phyloP scores from a whole-genome alignment of 2,797 vertebrate genomes.

The Xerus rutilus region DNA sequence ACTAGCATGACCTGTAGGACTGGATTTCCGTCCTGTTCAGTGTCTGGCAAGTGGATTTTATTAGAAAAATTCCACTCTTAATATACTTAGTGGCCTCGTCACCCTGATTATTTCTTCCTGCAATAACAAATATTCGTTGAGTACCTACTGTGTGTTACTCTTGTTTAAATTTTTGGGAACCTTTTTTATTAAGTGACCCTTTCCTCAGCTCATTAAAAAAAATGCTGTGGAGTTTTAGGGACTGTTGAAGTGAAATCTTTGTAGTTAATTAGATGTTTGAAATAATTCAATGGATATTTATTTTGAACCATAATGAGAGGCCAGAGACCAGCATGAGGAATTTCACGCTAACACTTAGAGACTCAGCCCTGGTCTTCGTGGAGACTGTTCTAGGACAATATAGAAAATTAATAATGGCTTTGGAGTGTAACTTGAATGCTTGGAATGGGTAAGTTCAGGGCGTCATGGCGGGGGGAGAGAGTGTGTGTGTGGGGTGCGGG shows the following conservation, averaged over 20 bases:
- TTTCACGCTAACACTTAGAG: too few relatives aligned
- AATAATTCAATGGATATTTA: neutral
- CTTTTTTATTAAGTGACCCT: neutral
- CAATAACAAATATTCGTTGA: neutral
- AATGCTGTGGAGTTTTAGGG: neutral
- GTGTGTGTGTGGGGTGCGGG: too few relatives aligned
- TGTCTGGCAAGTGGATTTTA: neutral
- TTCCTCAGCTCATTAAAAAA: neutral
- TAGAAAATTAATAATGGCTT: fast-evolving
- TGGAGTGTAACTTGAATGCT: neutral
- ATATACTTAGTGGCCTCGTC: neutral
- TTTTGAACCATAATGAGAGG: neutral
- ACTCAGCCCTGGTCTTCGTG: neutral
- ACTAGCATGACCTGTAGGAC: neutral
- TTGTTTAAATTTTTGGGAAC: neutral
- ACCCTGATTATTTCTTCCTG: neutral
- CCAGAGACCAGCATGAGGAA: neutral
- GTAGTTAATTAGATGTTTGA: neutral
- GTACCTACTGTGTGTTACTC: neutral
- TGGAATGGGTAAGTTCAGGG: too few relatives aligned
- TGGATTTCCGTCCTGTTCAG: neutral
- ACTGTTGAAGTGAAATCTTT: neutral
- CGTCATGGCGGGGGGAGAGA: too few relatives aligned
- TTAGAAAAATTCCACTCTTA: neutral
- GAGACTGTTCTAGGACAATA: neutral